Percentiles rank a stretch among this genome's conserved stretches.
Conservation (phyloP, 2,888 invertebrate genomes). For the Dicycla oo region DNA sequence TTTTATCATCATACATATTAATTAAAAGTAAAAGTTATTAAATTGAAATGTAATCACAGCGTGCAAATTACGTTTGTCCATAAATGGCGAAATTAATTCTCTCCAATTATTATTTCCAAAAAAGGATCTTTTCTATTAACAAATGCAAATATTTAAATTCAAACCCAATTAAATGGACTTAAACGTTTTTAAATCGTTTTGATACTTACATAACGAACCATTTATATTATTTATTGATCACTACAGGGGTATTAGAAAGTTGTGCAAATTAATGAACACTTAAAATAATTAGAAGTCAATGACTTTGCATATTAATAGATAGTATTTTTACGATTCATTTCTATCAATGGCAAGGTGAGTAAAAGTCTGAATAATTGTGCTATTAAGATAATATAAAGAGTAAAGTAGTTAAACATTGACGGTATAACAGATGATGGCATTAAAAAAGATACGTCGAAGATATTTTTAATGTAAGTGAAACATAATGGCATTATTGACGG, state of each 20-base stretch:
- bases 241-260: slow-evolving; percentile 74
- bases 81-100: slow-evolving; percentile 50
- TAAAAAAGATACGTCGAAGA: slow-evolving; percentile 47
- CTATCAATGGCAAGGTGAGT: slow-evolving; percentile 58
- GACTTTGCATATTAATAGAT: slow-evolving; percentile 66
- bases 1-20: neutral
- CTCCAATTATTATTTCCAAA: slow-evolving; percentile 43
- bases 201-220: slow-evolving; percentile 58
- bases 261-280: slow-evolving; percentile 73
- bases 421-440: slow-evolving; percentile 20
- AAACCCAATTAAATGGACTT: slow-evolving; percentile 55
- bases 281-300: slow-evolving; percentile 76
- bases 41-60: slow-evolving; percentile 12
- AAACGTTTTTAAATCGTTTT: slow-evolving; percentile 60
- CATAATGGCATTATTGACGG: slow-evolving; percentile 31
- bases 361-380: slow-evolving; percentile 55
- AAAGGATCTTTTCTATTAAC: slow-evolving; percentile 54
- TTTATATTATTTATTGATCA: slow-evolving; percentile 58
- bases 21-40: slow-evolving; percentile 43
- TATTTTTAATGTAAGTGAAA: slow-evolving; percentile 44
- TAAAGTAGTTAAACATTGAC: slow-evolving; percentile 47
- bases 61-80: slow-evolving; percentile 24
- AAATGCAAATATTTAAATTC: slow-evolving; percentile 59
- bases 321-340: slow-evolving; percentile 63
- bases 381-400: slow-evolving; percentile 66